Percentiles rank a stretch among this genome's conserved stretches.
Evolutionary conservation across 2,888 invertebrate genomes (phyloP).

Genomic region (Villa cingulata): DNA sequence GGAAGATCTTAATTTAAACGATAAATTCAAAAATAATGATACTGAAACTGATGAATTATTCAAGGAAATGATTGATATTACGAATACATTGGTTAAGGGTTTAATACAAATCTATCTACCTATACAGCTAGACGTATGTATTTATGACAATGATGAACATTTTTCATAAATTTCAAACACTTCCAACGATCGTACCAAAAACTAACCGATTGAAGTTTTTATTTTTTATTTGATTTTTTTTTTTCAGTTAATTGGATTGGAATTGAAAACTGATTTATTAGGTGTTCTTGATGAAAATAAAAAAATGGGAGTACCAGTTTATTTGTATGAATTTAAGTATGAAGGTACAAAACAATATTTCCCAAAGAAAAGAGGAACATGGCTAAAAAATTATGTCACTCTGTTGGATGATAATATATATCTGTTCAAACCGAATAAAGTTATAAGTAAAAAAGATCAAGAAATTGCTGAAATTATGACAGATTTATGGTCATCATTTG

Average conservation of each 20-base stretch:
- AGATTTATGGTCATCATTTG: constrained; percentile 18
- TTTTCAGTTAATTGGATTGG: neutral
- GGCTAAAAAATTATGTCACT: constrained; percentile 26
- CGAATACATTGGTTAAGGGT: neutral
- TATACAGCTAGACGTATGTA: neutral
- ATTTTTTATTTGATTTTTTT: neutral
- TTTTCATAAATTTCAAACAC: no score
- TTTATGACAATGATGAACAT: no score
- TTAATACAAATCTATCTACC: neutral
- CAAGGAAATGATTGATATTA: neutral
- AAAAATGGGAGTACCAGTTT: constrained; percentile 13
- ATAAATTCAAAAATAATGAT: neutral
- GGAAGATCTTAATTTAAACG: neutral
- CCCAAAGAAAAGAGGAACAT: constrained; percentile 19
- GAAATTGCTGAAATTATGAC: constrained; percentile 28
- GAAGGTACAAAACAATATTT: constrained; percentile 16
- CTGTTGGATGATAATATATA: constrained; percentile 40
- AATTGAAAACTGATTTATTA: neutral
- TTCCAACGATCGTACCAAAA: no score
- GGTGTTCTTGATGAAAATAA: neutral
- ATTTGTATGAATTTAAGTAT: constrained; percentile 32
- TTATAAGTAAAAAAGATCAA: constrained; percentile 19
- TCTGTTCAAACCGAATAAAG: constrained; percentile 27
- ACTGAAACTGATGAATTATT: neutral
- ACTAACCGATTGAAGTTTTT: no score